Percentiles rank a stretch among this genome's conserved stretches.
phyloP scores from a whole-genome alignment of 2,113 vertebrate genomes.

The Acrocephalus kingi region DNA sequence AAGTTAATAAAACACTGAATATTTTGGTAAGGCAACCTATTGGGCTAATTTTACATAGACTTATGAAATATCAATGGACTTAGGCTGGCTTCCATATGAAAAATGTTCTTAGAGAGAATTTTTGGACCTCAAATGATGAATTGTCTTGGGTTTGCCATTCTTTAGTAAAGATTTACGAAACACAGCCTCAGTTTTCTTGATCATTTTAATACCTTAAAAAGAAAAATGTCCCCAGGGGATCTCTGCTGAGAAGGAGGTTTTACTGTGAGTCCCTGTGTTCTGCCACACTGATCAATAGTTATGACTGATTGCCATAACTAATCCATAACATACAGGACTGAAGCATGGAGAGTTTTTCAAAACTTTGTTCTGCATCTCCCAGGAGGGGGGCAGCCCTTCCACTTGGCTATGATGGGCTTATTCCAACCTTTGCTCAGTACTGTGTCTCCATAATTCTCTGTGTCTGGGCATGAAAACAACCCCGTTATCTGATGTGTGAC shows the following conservation, averaged over 20 bases:
- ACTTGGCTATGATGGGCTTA: background rate
- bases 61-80: background rate
- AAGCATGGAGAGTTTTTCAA: background rate
- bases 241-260: background rate
- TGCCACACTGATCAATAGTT: background rate
- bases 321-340: background rate
- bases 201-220: background rate
- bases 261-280: background rate
- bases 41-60: background rate
- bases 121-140: background rate
- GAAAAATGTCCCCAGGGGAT: background rate
- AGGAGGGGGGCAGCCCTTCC: background rate
- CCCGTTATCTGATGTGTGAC: accelerated
- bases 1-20: background rate
- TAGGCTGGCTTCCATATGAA: background rate
- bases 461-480: background rate
- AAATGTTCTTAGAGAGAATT: background rate
- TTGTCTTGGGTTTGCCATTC: background rate
- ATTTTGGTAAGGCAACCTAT: background rate
- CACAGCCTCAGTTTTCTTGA: background rate
- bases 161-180: background rate
- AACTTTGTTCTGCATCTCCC: background rate
- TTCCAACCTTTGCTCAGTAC: background rate
- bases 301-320: background rate
- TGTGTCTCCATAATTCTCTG: background rate